Evolutionary conservation across 2,797 vertebrate species (phyloP).

Genomic region (Catamblyrhynchus diadema): DNA sequence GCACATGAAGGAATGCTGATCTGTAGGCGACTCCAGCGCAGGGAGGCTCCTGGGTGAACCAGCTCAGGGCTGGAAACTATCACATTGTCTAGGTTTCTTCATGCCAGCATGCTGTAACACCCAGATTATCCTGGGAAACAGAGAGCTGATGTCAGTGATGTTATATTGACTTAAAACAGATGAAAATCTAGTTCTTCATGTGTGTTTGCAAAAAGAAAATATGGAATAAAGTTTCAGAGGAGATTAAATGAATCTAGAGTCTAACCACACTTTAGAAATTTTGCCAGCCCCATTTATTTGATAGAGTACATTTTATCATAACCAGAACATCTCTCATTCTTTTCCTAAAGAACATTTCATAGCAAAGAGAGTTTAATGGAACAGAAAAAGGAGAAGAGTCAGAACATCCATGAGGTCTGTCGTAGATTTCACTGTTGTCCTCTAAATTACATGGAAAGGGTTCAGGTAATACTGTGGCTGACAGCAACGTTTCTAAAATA

Average conservation of each 20-base stretch:
- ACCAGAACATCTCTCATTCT: slow-evolving; percentile 19
- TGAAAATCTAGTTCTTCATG: not conserved
- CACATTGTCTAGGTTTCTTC: not conserved
- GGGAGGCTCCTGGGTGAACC: not conserved
- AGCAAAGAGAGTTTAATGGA: not conserved
- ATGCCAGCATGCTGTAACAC: not conserved
- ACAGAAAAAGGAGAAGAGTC: not conserved
- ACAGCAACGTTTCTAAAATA: not conserved
- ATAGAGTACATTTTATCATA: slow-evolving; percentile 31
- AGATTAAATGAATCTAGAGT: slow-evolving; percentile 2
- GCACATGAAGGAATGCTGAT: not conserved
- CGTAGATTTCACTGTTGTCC: not conserved
- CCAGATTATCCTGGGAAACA: not conserved
- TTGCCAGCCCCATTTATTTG: not conserved
- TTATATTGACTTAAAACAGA: slow-evolving; percentile 11
- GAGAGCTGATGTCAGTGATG: not conserved
- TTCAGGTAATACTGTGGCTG: not conserved
- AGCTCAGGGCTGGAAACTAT: not conserved
- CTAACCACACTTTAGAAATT: not conserved
- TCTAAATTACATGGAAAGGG: not conserved
- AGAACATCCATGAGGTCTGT: not conserved
- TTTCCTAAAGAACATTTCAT: not conserved
- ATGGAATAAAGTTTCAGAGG: not conserved
- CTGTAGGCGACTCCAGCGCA: not conserved
- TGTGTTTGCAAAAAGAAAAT: not conserved